These are phyloP conservation scores for Ectemnius cavifrons DNA, from an alignment of 2,888 invertebrate genomes.

Conservation along the genomic window DNA sequence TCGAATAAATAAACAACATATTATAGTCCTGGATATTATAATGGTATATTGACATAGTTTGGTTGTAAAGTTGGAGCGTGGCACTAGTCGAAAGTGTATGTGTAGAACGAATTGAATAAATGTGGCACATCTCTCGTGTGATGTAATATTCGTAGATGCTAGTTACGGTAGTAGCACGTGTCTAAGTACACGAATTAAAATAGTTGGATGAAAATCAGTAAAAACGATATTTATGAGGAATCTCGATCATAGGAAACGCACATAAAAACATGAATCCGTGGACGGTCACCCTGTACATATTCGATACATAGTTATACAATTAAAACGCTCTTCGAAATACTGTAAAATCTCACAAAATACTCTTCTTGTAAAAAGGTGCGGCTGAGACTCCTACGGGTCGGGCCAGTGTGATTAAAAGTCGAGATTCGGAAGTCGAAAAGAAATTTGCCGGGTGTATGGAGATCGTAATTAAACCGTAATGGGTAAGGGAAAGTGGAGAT, in stretches of 20 bases:
- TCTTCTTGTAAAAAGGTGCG: slow-evolving; percentile 70
- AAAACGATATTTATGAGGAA: slow-evolving; percentile 55
- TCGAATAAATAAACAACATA: slow-evolving; percentile 51
- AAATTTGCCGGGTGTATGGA: slow-evolving; percentile 34
- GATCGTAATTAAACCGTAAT: slow-evolving; percentile 47
- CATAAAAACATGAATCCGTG: slow-evolving; percentile 70
- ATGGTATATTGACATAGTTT: slow-evolving; percentile 45
- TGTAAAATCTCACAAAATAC: slow-evolving; percentile 78
- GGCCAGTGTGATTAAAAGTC: slow-evolving; percentile 53
- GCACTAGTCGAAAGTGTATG: slow-evolving; percentile 36
- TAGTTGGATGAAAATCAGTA: slow-evolving; percentile 43
- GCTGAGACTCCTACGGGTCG: slow-evolving; percentile 62
- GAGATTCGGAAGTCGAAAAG: slow-evolving; percentile 58
- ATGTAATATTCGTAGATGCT: slow-evolving; percentile 21
- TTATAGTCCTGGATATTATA: slow-evolving; percentile 31
- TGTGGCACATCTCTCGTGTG: slow-evolving; percentile 44
- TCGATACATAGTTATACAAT: slow-evolving; percentile 74
- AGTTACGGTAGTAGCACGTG: slow-evolving; percentile 30
- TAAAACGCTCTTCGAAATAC: slow-evolving; percentile 77
- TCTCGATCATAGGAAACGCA: slow-evolving; percentile 57
- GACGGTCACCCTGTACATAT: slow-evolving; percentile 74
- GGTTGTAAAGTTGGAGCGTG: slow-evolving; percentile 45
- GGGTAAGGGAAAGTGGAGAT: slow-evolving; percentile 47
- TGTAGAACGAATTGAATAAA: slow-evolving; percentile 46
- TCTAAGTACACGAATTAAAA: slow-evolving; percentile 56